Evolutionary conservation across 2,797 vertebrate species (phyloP).

Genomic region (Pipistrellus pipistrellus): DNA sequence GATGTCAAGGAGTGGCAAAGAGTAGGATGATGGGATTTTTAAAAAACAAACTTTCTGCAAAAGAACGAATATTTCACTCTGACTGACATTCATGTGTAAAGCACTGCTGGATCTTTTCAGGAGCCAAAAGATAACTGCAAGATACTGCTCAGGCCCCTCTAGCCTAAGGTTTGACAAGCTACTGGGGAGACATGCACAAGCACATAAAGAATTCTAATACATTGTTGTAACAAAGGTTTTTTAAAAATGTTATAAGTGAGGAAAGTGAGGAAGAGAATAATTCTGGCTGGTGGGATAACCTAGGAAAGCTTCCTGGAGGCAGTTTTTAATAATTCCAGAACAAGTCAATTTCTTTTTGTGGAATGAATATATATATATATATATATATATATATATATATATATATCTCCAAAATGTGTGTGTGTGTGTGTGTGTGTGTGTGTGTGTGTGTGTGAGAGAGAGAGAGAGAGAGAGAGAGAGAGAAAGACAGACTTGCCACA

Average conservation of each 20-base stretch:
- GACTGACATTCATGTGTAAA: slow-evolving; percentile 60
- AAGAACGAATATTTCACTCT: slow-evolving; percentile 66
- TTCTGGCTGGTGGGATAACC: slow-evolving; percentile 40
- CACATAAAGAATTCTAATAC: neutral
- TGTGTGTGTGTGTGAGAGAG: slow-evolving; percentile 42
- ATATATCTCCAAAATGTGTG: neutral
- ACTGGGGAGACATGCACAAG: neutral
- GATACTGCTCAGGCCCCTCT: neutral
- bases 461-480: no score
- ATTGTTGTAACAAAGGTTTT: neutral
- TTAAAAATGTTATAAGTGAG: no score
- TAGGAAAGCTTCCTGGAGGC: slow-evolving; percentile 62
- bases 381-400: neutral
- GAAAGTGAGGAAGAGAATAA: slow-evolving; percentile 15
- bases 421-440: slow-evolving; percentile 64
- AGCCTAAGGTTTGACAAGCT: neutral
- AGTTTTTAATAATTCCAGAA: slow-evolving; percentile 67
- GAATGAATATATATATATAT: slow-evolving; percentile 48
- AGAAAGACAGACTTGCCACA: slow-evolving; percentile 85
- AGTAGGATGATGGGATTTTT: slow-evolving; percentile 38
- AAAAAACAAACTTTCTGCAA: slow-evolving; percentile 56
- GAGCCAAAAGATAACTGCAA: slow-evolving; percentile 51
- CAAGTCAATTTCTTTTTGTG: slow-evolving; percentile 75
- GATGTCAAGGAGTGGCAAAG: slow-evolving; percentile 28
- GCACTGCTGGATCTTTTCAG: slow-evolving; percentile 12